Conservation (phyloP, 92 coral and sea anemone species). For the Epizoanthus ramosus region DNA sequence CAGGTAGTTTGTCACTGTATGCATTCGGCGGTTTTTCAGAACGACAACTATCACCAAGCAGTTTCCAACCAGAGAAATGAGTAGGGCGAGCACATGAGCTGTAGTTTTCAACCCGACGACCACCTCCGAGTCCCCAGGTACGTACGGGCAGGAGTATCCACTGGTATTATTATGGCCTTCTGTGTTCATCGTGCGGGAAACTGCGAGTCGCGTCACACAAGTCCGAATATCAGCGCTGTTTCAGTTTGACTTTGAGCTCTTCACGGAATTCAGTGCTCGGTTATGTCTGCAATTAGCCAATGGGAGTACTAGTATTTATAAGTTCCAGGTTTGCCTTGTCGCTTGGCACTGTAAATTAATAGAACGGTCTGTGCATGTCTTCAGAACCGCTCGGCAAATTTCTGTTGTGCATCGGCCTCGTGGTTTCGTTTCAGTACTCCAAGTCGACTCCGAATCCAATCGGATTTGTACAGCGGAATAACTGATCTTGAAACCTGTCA, state of each 20-base stretch:
- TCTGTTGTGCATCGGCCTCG: not conserved
- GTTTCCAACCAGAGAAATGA: slow-evolving; percentile 72
- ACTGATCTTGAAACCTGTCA: not conserved
- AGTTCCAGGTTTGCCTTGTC: no score
- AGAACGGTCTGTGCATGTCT: no score
- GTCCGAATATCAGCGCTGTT: no score
- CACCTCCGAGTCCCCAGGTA: not conserved
- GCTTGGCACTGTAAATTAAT: no score
- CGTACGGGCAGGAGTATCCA: not conserved
- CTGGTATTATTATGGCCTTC: not conserved
- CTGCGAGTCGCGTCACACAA: not conserved
- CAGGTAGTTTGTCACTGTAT: slow-evolving; percentile 79
- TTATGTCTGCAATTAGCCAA: no score
- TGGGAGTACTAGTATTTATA: no score
- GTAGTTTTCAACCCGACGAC: slow-evolving; percentile 14
- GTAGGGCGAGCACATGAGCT: slow-evolving; percentile 59
- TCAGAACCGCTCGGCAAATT: not conserved
- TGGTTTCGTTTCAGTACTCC: not conserved
- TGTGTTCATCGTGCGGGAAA: not conserved
- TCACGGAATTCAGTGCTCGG: no score
- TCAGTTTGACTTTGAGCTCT: no score
- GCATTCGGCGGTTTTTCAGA: slow-evolving; percentile 72
- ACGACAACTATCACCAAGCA: slow-evolving; percentile 77
- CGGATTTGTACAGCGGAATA: not conserved
- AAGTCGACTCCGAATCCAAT: not conserved